phyloP scores from a whole-genome alignment of 2,888 invertebrate species.

The Cheilosia impressa region DNA sequence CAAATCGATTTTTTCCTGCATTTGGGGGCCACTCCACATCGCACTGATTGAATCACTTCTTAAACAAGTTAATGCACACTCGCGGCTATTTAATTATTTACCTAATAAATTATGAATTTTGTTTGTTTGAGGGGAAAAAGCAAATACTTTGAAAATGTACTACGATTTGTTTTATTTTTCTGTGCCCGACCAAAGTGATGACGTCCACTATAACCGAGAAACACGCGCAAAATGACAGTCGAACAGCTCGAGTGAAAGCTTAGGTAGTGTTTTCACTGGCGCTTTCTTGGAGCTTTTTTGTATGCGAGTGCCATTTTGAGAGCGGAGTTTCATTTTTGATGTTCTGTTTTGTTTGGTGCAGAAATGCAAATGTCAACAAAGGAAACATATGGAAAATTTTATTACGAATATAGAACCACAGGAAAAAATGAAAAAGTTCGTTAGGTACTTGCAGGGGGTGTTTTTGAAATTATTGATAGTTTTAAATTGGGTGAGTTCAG shows the following conservation, averaged over 20 bases:
- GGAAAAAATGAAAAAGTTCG: not conserved
- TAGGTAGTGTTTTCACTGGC: not conserved
- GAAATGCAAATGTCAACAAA: constrained; percentile 32
- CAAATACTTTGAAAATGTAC: constrained; percentile 38
- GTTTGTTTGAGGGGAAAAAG: constrained; percentile 43
- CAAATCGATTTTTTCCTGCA: constrained; percentile 73
- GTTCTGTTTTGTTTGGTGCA: constrained; percentile 23
- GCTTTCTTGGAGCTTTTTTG: constrained; percentile 34
- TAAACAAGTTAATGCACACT: constrained; percentile 42
- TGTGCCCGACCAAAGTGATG: constrained; percentile 59
- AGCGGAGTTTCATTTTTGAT: not conserved
- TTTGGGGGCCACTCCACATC: constrained; percentile 59
- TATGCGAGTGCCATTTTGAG: constrained; percentile 6
- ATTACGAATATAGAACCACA: constrained; percentile 16
- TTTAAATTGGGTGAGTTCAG: not conserved
- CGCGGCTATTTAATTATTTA: constrained; percentile 11
- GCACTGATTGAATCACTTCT: constrained; percentile 41
- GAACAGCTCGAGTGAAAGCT: constrained; percentile 46
- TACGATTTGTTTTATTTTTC: constrained; percentile 30
- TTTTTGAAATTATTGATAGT: not conserved
- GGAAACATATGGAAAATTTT: constrained; percentile 4
- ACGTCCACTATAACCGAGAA: constrained; percentile 69
- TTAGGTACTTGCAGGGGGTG: not conserved
- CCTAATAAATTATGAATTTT: not conserved
- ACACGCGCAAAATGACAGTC: constrained; percentile 70